Base-by-base conservation (phyloP, 2,888 invertebrate species). In the Digitonthophagus gazella region DNA sequence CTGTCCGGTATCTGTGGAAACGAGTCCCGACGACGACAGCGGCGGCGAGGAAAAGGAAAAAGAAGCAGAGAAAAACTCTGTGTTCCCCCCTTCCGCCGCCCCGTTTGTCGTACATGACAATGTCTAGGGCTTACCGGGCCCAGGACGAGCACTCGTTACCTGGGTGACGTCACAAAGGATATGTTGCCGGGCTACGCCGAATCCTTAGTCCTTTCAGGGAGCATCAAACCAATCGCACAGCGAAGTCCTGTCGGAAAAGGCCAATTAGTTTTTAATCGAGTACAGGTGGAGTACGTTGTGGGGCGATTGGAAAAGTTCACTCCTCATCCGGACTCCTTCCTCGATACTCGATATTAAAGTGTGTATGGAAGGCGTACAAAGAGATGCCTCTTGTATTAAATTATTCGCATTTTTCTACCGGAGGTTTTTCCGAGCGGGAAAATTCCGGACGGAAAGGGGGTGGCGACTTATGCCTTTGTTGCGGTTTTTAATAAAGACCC, bases 101-200 rank as follows among this genome's bases (percentile, higher is more conserved):
- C 22, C 64, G 56, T 64, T 68, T 61, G 58, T 54, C 61, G 65
- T 69, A 69, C 64, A 69, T 65, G 71, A 71, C 70, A 71, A 71
- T 71, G 68, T 68, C 71, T 54, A 69, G 71, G 71, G 73, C 73
- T 75, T 74, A 74, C 74, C 73, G 72, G 72, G 19, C 68, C 74
- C 73, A 72, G 72, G 67, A 18, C 68, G 72, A 73, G 72, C 71
- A 73, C 74, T 76, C 76, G 82, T 82, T 81, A 81, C 82, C 82
- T 80, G 80, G 82, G 82, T 80, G 80, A 82, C 80, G 80, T 81
- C 81, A 81, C 80, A 81, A 78, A 80, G 80, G 79, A 78, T 78
- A 78, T 80, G 82, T 82, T 81, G 81, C 82, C 76, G 77, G 79
- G 82, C 77, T 77, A 82, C 82, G 28, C 28, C 28, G 77, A 78